phyloP scores from a whole-genome alignment of 2,113 vertebrate species.

The Malaclemys terrapin region DNA sequence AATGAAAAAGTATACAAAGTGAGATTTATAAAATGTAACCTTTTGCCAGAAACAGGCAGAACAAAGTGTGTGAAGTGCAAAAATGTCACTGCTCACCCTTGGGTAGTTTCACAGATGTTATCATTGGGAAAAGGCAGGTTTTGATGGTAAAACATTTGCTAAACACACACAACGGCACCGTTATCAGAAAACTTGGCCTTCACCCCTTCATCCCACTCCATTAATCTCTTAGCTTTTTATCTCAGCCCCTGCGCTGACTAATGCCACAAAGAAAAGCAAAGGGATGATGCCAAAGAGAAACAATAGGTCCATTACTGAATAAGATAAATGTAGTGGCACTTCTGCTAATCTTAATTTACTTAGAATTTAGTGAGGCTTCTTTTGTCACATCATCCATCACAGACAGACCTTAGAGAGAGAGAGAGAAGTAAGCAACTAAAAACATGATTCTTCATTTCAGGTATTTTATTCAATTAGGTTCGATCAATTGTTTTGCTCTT shows the following conservation, averaged over 20 bases:
- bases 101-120: neutral
- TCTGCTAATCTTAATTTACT: constrained; percentile 63
- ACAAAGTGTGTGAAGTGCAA: neutral
- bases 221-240: constrained; percentile 34
- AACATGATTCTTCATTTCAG: constrained; percentile 59
- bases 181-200: constrained; percentile 25
- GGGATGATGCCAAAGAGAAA: neutral
- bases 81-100: neutral
- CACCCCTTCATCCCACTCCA: neutral
- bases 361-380: constrained; percentile 65
- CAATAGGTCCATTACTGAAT: constrained; percentile 21
- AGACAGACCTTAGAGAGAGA: neutral
- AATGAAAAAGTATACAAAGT: neutral
- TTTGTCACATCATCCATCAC: constrained; percentile 68
- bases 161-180: neutral
- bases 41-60: neutral
- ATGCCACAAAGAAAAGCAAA: constrained; percentile 10
- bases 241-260: neutral
- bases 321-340: constrained; percentile 64
- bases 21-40: neutral
- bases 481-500: constrained; percentile 3
- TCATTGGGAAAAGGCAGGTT: constrained; percentile 25
- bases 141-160: neutral
- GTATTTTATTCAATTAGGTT: constrained; percentile 35
- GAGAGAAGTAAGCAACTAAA: constrained; percentile 70